Percentiles rank a stretch among this genome's conserved stretches.
phyloP scores from a whole-genome alignment of 64 coral and sea anemone genomes.

The Actinia equina region DNA sequence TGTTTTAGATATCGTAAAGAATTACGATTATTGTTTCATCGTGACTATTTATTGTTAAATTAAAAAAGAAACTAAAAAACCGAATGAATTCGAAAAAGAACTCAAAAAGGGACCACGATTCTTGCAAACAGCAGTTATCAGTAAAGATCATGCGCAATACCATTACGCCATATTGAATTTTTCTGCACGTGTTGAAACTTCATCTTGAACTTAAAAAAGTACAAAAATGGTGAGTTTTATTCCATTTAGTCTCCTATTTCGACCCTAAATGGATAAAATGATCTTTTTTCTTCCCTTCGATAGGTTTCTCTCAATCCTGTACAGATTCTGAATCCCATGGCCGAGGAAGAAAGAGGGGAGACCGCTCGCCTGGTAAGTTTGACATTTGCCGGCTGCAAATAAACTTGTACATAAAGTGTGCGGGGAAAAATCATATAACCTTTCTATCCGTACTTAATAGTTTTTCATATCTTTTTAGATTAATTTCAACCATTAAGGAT shows the following conservation, averaged over 20 bases:
- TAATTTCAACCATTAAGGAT: not conserved
- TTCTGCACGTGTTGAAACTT: slow-evolving; percentile 44
- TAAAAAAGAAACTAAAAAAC: too few species aligned
- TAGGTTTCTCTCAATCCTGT: slow-evolving; percentile 98
- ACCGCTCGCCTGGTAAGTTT: slow-evolving; percentile 82
- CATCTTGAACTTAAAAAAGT: slow-evolving; percentile 19
- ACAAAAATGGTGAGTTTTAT: slow-evolving; percentile 86
- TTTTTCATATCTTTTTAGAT: not conserved
- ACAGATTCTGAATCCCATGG: slow-evolving; percentile 87
- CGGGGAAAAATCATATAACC: not conserved
- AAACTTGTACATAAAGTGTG: not conserved
- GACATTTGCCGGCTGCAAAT: not conserved
- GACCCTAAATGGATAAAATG: not conserved
- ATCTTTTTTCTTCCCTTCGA: slow-evolving; percentile 1
- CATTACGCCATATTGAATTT: slow-evolving; percentile 46
- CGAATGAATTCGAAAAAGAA: not conserved
- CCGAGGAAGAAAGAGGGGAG: slow-evolving; percentile 93
- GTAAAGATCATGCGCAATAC: slow-evolving; percentile 23
- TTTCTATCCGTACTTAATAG: not conserved
- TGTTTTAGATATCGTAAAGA: too few species aligned
- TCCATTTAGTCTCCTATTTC: not conserved
- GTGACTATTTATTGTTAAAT: too few species aligned
- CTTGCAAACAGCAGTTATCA: not conserved
- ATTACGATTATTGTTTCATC: too few species aligned
- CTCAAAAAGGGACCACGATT: not conserved